phyloP scores from a whole-genome alignment of 2,888 invertebrate species.

The Tinea semifulvella region DNA sequence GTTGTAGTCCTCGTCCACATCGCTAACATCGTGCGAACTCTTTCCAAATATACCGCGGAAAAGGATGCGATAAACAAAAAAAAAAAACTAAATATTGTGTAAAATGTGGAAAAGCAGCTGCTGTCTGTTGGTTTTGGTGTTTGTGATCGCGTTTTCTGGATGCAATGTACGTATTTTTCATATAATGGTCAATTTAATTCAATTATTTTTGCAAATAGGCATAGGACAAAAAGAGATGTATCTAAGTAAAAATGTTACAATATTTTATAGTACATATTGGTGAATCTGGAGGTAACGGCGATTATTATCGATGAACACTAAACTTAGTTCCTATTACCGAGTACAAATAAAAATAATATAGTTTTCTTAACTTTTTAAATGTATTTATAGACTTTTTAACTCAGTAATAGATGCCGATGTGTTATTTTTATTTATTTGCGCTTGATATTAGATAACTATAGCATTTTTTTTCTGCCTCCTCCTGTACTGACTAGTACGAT shows the following conservation, averaged over 20 bases:
- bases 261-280: too few relatives aligned
- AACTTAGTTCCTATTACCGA: too few relatives aligned
- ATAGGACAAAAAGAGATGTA: too few relatives aligned
- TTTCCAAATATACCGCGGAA: slow-evolving; percentile 11
- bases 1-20: slow-evolving; percentile 5
- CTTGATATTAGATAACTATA: too few relatives aligned
- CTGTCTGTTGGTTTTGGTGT: not conserved
- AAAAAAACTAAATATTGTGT: not conserved
- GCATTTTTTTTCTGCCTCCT: too few relatives aligned
- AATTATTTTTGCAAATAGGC: too few relatives aligned
- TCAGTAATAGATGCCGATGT: not conserved
- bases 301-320: too few relatives aligned
- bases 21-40: slow-evolving; percentile 9
- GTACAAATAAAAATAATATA: too few relatives aligned
- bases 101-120: slow-evolving; percentile 5
- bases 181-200: not conserved
- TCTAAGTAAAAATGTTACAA: too few relatives aligned
- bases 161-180: not conserved
- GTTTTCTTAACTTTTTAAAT: not conserved
- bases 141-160: not conserved
- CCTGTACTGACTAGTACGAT: too few relatives aligned
- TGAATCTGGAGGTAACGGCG: too few relatives aligned
- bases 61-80: slow-evolving; percentile 1
- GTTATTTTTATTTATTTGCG: not conserved
- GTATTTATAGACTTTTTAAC: slow-evolving; percentile 1